Conservation (phyloP, 2,888 invertebrate genomes). For the Harmothoe impar region DNA sequence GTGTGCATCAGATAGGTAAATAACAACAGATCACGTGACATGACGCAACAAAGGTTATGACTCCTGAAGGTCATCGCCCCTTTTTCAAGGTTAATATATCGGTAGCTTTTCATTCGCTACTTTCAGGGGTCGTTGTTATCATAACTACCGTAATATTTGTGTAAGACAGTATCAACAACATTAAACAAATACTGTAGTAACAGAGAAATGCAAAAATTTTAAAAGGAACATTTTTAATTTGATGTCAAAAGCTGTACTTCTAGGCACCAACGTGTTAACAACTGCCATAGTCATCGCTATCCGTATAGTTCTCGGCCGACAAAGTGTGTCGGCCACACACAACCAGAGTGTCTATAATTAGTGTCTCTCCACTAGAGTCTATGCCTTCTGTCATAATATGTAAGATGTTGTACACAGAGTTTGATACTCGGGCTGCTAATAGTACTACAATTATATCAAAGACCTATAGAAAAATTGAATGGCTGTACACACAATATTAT, state of each 20-base stretch:
- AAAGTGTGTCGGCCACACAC: background rate
- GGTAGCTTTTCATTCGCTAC: background rate
- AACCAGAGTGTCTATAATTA: background rate
- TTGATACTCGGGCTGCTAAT: background rate
- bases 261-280: conserved; percentile 55
- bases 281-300: conserved; percentile 49
- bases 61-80: background rate
- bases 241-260: conserved; percentile 39
- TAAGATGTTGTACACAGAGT: background rate
- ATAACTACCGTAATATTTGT: background rate
- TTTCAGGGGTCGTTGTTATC: background rate
- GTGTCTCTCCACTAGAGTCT: background rate
- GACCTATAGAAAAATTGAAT: conserved; percentile 39
- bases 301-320: background rate
- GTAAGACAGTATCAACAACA: background rate
- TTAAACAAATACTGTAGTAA: conserved; percentile 37
- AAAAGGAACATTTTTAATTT: conserved; percentile 18
- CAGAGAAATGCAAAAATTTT: conserved; percentile 44
- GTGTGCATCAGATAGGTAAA: conserved; percentile 59
- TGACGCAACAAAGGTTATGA: conserved; percentile 22
- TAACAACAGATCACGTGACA: conserved; percentile 47
- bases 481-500: conserved; percentile 38
- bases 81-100: background rate
- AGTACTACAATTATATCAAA: conserved; percentile 40
- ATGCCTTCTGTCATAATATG: background rate